Conservation (phyloP, 2,888 invertebrate species). For the Dicycla oo region DNA sequence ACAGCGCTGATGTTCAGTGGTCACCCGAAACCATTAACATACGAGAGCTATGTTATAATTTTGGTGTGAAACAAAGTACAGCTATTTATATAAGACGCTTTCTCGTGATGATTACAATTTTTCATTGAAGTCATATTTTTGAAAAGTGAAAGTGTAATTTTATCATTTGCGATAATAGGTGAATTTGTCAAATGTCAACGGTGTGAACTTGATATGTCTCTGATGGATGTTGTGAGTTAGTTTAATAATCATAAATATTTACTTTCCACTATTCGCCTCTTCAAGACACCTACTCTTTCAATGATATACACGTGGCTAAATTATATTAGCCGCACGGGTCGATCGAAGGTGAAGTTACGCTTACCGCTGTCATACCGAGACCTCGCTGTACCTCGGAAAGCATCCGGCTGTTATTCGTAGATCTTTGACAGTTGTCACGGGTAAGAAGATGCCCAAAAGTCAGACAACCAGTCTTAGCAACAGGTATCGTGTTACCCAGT, state of each 20-base stretch:
- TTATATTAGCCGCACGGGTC: too few relatives aligned
- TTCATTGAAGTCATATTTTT: slow-evolving; percentile 41
- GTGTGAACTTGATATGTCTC: slow-evolving; percentile 9
- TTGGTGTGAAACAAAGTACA: neutral
- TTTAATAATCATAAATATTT: neutral
- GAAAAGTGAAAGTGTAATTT: slow-evolving; percentile 42
- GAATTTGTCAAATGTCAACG: slow-evolving; percentile 40
- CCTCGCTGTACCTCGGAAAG: too few relatives aligned
- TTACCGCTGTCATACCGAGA: too few relatives aligned
- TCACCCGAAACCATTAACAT: neutral
- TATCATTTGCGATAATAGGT: slow-evolving; percentile 15
- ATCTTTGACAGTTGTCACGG: too few relatives aligned
- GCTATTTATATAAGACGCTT: slow-evolving; percentile 2
- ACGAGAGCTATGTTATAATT: neutral
- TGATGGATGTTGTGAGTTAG: slow-evolving; percentile 4
- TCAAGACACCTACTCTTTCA: neutral
- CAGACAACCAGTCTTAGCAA: too few relatives aligned
- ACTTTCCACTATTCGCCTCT: neutral
- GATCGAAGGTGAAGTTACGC: too few relatives aligned
- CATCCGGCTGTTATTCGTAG: too few relatives aligned
- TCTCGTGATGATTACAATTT: slow-evolving; percentile 15
- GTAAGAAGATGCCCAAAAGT: too few relatives aligned
- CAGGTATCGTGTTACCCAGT: too few relatives aligned
- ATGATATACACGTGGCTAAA: too few relatives aligned
- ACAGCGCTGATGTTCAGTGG: too few relatives aligned